phyloP scores from a whole-genome alignment of 92 coral and sea anemone species.

The Galaxea fascicularis region DNA sequence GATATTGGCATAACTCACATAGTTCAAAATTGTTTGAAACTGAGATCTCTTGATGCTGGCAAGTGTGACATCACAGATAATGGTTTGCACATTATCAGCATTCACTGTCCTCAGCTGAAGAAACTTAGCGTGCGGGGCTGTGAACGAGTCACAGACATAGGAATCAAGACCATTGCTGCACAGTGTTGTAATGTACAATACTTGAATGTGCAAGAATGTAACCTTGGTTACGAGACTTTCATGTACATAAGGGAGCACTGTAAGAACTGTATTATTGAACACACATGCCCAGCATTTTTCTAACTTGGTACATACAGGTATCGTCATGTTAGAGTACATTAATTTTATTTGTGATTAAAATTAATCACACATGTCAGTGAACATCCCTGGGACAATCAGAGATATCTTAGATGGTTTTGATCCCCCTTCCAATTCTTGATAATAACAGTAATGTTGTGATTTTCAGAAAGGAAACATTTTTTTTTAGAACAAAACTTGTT shows the following conservation, averaged over 20 bases:
- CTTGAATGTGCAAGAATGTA: slow-evolving; percentile 95
- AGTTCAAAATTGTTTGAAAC: slow-evolving; percentile 94
- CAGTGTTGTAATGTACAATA: slow-evolving; percentile 96
- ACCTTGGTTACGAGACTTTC: slow-evolving; percentile 83
- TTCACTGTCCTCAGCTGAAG: slow-evolving; percentile 98
- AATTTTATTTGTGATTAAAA: too few species aligned
- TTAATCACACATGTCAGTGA: background rate
- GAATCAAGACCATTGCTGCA: slow-evolving; percentile 86
- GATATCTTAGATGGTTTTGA: too few species aligned
- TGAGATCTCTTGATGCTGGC: slow-evolving; percentile 95
- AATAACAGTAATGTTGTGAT: too few species aligned
- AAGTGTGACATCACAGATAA: slow-evolving; percentile 97
- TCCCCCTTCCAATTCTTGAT: too few species aligned
- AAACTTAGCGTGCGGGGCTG: slow-evolving; percentile 95
- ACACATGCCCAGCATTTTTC: slow-evolving; percentile 95
- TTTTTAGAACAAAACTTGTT: too few species aligned
- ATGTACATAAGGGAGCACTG: slow-evolving; percentile 90
- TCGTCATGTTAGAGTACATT: background rate
- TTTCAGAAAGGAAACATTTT: too few species aligned
- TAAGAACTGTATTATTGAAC: slow-evolving; percentile 92
- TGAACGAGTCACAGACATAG: slow-evolving; percentile 76
- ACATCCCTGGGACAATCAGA: background rate
- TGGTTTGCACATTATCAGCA: slow-evolving; percentile 87
- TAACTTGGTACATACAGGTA: slow-evolving; percentile 29
- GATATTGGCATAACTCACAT: slow-evolving; percentile 91